Evolutionary conservation across 2,888 invertebrate species (phyloP), one percentile per base, ranked within the genome.

Genomic region (Agelastica alni): DNA sequence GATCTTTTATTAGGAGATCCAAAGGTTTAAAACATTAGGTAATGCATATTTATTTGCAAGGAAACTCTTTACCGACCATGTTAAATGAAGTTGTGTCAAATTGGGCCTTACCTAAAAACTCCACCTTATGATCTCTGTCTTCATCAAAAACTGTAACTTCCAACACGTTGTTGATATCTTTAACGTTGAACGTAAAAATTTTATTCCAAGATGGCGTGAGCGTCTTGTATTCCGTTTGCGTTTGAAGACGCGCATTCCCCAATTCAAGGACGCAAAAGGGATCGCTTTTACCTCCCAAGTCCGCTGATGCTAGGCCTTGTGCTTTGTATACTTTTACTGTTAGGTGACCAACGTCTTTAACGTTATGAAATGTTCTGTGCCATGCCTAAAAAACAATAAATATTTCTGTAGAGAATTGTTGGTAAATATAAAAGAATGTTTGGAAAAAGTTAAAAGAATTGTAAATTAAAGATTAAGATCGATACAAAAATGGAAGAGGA

Each of bases 211-310:
- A 93, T 0, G 99, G 99, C 47, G 89, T 83, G 14, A 99, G 79
- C 0, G 98, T 99, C 77, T 98, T 97, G 77, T 99, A 99, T 77
- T 98, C 97, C 0, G 99, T 99, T 75, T 98, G 96, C 0, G 99
- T 99, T 77, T 98, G 97, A 26, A 98, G 80, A 44, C 98, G 84
- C 1, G 95, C 87, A 74, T 99, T 99, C 9, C 94, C 92, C 59
- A 99, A 80, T 74, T 98, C 97, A 13, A 99, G 76, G 0, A 99
- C 97, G 77, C 96, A 97, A 78, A 98, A 99, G 0, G 99, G 99
- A 78, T 99, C 99, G 39, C 96, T 96, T 75, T 98, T 98, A 2
- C 97, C 97, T 0, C 96, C 96, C 31, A 98, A 81, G 75, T 99
- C 98, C 0, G 97, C 96, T 0, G 97, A 91, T 0, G 92, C 93